Conservation (phyloP, 2,113 vertebrate genomes). For the Quiscalus mexicanus region DNA sequence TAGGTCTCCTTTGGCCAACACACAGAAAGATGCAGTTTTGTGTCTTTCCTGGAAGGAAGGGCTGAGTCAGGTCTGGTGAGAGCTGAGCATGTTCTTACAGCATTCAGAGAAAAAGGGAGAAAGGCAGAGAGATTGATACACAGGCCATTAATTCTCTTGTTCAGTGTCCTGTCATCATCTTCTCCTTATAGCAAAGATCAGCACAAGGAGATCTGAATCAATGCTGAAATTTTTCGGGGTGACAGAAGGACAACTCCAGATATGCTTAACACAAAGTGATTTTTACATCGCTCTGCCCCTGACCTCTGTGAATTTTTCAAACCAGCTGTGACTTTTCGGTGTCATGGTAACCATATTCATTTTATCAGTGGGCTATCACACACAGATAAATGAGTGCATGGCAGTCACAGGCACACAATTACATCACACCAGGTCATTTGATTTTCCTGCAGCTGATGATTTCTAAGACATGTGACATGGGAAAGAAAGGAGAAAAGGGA, state of each 20-base stretch:
- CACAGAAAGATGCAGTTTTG: neutral
- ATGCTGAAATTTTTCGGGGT: neutral
- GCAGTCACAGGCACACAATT: neutral
- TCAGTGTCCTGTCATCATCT: neutral
- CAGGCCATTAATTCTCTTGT: neutral
- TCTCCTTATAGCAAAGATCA: neutral
- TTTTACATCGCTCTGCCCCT: neutral
- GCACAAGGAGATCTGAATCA: neutral
- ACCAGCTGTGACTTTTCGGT: neutral
- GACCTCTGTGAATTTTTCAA: neutral
- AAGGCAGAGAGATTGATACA: neutral
- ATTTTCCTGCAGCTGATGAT: neutral
- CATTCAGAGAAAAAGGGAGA: neutral
- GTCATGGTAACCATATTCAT: neutral
- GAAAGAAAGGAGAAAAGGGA: neutral
- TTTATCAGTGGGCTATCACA: neutral
- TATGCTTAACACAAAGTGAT: neutral
- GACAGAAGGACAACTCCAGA: neutral
- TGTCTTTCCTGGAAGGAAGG: neutral
- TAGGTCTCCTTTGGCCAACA: neutral
- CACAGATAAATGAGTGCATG: neutral
- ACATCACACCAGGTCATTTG: accelerated
- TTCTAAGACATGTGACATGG: neutral
- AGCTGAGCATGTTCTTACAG: neutral
- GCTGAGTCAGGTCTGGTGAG: neutral